Conservation (phyloP, 2,888 invertebrate species). For the Belgica antarctica region DNA sequence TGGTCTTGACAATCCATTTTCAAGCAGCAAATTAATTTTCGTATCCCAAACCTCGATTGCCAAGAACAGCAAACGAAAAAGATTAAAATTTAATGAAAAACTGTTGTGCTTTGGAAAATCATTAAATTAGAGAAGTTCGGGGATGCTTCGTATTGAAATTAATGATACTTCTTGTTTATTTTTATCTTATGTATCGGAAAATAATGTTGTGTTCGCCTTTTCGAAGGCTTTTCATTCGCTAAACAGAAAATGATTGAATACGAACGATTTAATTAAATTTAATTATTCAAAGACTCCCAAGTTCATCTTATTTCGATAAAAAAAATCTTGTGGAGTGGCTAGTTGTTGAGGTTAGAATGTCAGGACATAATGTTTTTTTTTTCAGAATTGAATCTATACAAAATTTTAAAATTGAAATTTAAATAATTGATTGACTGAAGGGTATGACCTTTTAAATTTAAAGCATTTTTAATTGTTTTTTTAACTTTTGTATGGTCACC, state of each 20-base stretch:
- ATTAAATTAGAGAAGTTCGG: background rate
- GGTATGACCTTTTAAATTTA: too few species aligned
- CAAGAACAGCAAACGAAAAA: slow-evolving; percentile 22
- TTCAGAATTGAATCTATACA: too few species aligned
- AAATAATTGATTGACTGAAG: too few species aligned
- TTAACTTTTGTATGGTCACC: too few species aligned
- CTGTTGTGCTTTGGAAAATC: slow-evolving; percentile 23
- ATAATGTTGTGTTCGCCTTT: too few species aligned
- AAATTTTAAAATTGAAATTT: too few species aligned
- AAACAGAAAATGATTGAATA: slow-evolving; percentile 27
- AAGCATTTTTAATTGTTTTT: too few species aligned
- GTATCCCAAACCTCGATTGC: background rate
- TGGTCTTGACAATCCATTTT: background rate
- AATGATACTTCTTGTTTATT: slow-evolving; percentile 40
- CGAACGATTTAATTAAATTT: slow-evolving; percentile 40
- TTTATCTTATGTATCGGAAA: background rate
- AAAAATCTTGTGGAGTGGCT: too few species aligned
- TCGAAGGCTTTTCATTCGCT: background rate
- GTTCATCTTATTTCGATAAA: too few species aligned
- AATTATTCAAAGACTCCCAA: slow-evolving; percentile 30
- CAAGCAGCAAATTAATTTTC: slow-evolving; percentile 9
- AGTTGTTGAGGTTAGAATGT: too few species aligned
- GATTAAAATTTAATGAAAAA: slow-evolving; percentile 38
- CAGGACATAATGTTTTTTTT: too few species aligned
- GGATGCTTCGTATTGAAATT: slow-evolving; percentile 32